phyloP scores from a whole-genome alignment of 2,888 invertebrate species.

The Galerucella pusilla region DNA sequence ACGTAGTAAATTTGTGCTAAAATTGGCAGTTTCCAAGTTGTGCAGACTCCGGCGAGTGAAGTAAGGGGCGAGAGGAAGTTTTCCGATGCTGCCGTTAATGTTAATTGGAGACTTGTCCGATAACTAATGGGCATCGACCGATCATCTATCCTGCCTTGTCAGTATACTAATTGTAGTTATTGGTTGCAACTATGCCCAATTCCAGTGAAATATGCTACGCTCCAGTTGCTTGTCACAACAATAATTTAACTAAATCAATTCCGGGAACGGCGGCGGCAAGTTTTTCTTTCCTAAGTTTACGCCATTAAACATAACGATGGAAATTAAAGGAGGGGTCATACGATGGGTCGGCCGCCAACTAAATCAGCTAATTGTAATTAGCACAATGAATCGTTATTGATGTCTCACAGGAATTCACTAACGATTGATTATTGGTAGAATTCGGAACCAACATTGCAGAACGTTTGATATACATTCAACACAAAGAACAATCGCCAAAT shows the following conservation, averaged over 20 bases:
- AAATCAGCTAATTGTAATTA: conserved; percentile 65
- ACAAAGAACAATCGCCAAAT: conserved; percentile 57
- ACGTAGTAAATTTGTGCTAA: conserved; percentile 15
- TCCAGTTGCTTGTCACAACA: conserved; percentile 61
- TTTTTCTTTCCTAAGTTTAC: conserved; percentile 62
- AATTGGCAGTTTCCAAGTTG: conserved; percentile 26
- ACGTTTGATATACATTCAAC: conserved; percentile 54
- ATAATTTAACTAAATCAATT: conserved; percentile 65
- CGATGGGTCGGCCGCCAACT: conserved; percentile 59
- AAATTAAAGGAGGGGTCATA: conserved; percentile 63
- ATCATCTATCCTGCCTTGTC: conserved; percentile 63
- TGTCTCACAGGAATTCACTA: conserved; percentile 62
- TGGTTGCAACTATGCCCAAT: conserved; percentile 65
- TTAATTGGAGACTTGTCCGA: conserved; percentile 59
- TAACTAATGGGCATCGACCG: conserved; percentile 60
- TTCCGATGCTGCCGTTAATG: conserved; percentile 53
- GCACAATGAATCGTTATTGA: conserved; percentile 63
- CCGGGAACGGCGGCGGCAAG: conserved; percentile 34
- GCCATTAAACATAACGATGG: conserved; percentile 64
- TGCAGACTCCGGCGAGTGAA: conserved; percentile 13
- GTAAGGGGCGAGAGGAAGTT: conserved; percentile 19
- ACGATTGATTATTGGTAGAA: conserved; percentile 57
- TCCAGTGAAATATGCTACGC: conserved; percentile 62
- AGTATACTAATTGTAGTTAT: conserved; percentile 65
- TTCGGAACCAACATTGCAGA: conserved; percentile 57